Conservation (phyloP, 2,113 vertebrate genomes). For the Vulpes lagopus region DNA sequence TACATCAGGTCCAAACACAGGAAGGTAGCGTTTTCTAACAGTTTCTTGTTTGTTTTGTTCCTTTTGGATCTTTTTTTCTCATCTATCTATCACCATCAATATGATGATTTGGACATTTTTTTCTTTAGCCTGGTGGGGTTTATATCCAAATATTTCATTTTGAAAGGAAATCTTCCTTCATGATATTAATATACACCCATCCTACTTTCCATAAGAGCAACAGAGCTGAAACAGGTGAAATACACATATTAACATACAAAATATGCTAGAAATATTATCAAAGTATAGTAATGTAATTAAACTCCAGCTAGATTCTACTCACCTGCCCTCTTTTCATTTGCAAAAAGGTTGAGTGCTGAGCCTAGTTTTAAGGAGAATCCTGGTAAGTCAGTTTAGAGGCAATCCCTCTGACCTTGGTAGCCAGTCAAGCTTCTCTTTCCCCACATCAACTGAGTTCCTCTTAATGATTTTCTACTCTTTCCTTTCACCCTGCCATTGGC, state of each 20-base stretch:
- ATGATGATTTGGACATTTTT: background rate
- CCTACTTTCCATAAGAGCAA: background rate
- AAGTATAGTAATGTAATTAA: background rate
- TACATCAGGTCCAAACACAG: background rate
- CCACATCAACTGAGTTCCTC: background rate
- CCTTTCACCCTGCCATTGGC: background rate
- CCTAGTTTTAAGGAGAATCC: background rate
- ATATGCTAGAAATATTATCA: background rate
- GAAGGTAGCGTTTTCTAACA: too few species aligned
- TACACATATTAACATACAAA: background rate
- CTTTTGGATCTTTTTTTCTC: background rate
- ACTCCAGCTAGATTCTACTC: background rate
- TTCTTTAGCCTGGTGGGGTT: background rate
- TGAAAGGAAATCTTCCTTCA: background rate
- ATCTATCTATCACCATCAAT: background rate
- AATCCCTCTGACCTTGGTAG: background rate
- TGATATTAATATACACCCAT: background rate
- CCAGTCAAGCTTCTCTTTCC: background rate
- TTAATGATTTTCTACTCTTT: background rate
- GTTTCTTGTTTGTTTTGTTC: background rate
- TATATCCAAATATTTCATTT: background rate
- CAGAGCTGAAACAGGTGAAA: background rate
- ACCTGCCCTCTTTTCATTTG: background rate
- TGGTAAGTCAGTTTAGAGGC: background rate
- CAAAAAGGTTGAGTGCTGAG: background rate